Evolutionary conservation across 92 coral and sea anemone species (phyloP), one percentile per base, ranked within the genome.

Genomic region (Zoanthus gigantus): DNA sequence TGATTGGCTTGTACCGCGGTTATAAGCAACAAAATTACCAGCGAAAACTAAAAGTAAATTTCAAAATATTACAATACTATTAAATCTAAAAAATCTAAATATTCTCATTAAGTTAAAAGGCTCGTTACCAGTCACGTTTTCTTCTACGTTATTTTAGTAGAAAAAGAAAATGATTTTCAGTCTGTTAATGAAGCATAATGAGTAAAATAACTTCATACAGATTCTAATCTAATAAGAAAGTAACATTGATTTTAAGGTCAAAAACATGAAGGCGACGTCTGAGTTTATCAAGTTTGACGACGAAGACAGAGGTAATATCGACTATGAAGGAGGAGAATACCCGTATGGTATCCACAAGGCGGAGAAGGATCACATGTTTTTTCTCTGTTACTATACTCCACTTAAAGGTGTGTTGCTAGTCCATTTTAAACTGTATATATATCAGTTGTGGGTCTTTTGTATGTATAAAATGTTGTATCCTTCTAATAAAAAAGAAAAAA

Each of bases 231-330:
- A 11, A 50, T 0, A 11, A 50, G 12, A 11, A 15, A 63, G 10
- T 17, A 63, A 18, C 10, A 0, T 0, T 63, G 0, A 3, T 2
- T 16, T 72, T 47, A 79, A 96, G 98, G 97, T 96, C 0, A 87
- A 79, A 34, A 93, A 94, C 0, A 96, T 96, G 99, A 87, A 81
- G 18, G 94, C 85, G 66, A 90, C 79, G 67, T 88, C 94, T 28
- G 99, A 96, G 84, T 96, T 92, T 86, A 85, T 96, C 87, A 96
- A 96, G 78, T 96, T 95, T 82, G 99, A 96, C 89, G 98, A 96
- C 74, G 98, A 96, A 75, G 99, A 96, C 74, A 92, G 98, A 67
- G 99, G 99, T 12, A 95, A 93, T 76, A 92, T 93, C 23, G 98
- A 95, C 78, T 95, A 93, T 87, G 98, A 95, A 66, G 98, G 99